Conservation (phyloP, 37 sponge, comb jelly and placozoan species). For the Aphrocallistes beatrix region DNA sequence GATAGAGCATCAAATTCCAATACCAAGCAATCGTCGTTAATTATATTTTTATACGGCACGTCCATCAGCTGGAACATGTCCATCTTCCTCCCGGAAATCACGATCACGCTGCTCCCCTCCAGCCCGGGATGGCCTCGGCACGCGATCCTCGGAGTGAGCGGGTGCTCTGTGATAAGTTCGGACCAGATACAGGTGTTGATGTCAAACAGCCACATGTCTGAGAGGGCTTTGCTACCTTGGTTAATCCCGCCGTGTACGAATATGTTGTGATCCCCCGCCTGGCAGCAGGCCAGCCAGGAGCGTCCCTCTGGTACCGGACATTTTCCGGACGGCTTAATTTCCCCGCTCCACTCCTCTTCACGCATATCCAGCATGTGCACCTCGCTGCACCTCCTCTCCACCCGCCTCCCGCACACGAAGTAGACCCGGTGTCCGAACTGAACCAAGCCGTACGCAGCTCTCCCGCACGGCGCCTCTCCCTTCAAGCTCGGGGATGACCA, state of each 20-base stretch:
- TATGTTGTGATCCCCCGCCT: neutral
- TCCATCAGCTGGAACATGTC: neutral
- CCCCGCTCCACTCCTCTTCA: slow-evolving; percentile 6
- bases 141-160: neutral
- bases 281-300: neutral
- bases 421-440: slow-evolving; percentile 16
- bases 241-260: neutral
- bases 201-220: slow-evolving; percentile 1
- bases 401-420: neutral
- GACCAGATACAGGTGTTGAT: neutral
- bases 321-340: neutral
- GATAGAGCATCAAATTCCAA: neutral
- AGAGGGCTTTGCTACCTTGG: neutral
- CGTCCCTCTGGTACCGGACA: neutral
- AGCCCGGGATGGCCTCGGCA: neutral
- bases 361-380: neutral
- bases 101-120: neutral
- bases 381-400: neutral
- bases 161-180: neutral
- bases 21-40: neutral
- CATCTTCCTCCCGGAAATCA: neutral
- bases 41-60: neutral
- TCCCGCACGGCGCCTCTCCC: neutral
- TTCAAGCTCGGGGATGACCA: neutral
- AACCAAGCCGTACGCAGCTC: neutral